Evolutionary conservation across 2,888 invertebrate genomes (phyloP), one percentile per base, ranked within the genome.

Genomic region (Drosophila dives): DNA sequence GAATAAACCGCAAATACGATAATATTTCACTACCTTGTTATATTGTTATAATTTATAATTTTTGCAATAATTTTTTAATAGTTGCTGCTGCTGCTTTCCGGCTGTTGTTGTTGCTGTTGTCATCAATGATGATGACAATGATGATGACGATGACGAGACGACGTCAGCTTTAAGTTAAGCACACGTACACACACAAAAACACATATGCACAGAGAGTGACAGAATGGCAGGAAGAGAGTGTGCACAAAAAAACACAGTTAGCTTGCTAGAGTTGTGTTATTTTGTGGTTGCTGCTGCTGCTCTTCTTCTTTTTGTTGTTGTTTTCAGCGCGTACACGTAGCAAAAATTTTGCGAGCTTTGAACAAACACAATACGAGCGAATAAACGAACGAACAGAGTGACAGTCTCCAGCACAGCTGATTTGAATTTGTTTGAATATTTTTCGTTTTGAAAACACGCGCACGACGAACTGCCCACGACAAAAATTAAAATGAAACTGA

Each of bases 401-500:
- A 78, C 79, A 80, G 62, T 75, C 65, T 77, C 64, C 79, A 77
- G 77, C 63, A 63, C 77, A 77, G 77, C 77, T 77, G 77, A 77
- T 79, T 79, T 70, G 33, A 79, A 73, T 70, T 70, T 69, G 65
- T 77, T 73, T 66, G 40, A 77, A 72, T 45, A 45, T 77, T 80
- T 75, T 65, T 42, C 63, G 64, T 54, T 67, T 66, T 76, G 42
- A 63, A 65, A 53, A 15, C 75, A 78, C 72, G 78, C 77, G 86
- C 64, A 78, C 86, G 53, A 70, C 81, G 78, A 83, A 83, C 86
- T 69, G 60, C 50, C 69, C 69, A 75, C 87, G 85, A 72, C 88
- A 74, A 80, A 85, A 85, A 83, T 87, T 72, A 80, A 85, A 83
- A 86, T 83, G 74, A 86, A 83, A 83, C 86, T 83, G 81, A 32